Evolutionary conservation across 2,797 vertebrate genomes (phyloP).

Genomic region (Fistularia tabacaria): DNA sequence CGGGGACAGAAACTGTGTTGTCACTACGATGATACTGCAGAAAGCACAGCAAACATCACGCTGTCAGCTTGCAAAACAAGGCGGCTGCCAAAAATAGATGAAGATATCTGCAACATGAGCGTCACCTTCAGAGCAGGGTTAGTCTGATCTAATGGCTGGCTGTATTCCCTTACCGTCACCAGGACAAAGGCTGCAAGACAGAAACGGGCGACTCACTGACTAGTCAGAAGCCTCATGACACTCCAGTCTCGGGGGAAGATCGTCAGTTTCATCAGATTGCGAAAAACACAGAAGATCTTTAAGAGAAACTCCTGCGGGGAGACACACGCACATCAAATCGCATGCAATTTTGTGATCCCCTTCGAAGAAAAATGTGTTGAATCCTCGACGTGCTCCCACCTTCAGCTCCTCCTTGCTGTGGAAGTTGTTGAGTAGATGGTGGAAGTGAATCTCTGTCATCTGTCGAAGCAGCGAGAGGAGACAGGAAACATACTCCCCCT

Average conservation of each 20-base stretch:
- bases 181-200: constrained; percentile 34
- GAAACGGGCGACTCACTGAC: constrained; percentile 83
- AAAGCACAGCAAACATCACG: constrained; percentile 53
- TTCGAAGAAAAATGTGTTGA: constrained; percentile 4
- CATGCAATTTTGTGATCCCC: constrained; percentile 11
- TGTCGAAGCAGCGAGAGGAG: constrained; percentile 94
- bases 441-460: constrained; percentile 98
- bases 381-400: constrained; percentile 56
- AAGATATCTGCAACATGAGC: constrained; percentile 40
- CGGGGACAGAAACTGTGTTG: constrained; percentile 93
- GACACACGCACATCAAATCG: constrained; percentile 9
- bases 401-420: constrained; percentile 99
- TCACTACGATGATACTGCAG: constrained; percentile 95
- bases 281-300: constrained; percentile 99
- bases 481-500: constrained; percentile 99
- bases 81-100: constrained; percentile 53
- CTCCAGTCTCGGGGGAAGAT: constrained; percentile 99
- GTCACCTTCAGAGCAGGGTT: constrained; percentile 52
- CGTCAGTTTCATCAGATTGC: constrained; percentile 97
- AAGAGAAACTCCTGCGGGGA: constrained; percentile 88
- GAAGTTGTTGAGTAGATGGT: constrained; percentile 96
- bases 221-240: constrained; percentile 96
- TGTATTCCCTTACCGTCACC: constrained; percentile 39
- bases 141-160: constrained; percentile 53
- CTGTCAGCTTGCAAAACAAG: constrained; percentile 47